Conservation (phyloP, 2,888 invertebrate species). For the Tupiocoris notatus region DNA sequence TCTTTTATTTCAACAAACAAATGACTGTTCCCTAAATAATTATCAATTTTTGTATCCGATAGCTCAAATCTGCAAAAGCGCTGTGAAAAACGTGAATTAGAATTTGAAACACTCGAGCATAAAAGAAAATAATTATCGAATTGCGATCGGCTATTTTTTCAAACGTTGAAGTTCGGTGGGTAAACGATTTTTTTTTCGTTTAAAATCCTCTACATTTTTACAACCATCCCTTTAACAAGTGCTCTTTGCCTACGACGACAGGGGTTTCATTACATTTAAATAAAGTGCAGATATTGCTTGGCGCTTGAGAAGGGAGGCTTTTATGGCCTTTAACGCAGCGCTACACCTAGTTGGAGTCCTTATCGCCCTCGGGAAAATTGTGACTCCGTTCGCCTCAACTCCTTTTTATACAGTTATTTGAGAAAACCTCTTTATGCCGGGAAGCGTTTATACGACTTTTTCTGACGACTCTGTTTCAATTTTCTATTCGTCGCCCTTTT, state of each 20-base stretch:
- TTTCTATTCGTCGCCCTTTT: slow-evolving; percentile 9
- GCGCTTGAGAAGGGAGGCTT: slow-evolving; percentile 15
- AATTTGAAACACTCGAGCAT: too few relatives aligned
- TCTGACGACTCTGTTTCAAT: slow-evolving; percentile 40
- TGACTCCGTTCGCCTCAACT: slow-evolving; percentile 23
- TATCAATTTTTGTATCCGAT: too few relatives aligned
- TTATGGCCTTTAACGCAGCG: slow-evolving; percentile 30
- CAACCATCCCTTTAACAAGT: background rate
- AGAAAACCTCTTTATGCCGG: slow-evolving; percentile 26
- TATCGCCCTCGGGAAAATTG: slow-evolving; percentile 36
- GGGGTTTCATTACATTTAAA: slow-evolving; percentile 41
- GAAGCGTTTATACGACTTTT: slow-evolving; percentile 31
- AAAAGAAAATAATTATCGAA: too few relatives aligned
- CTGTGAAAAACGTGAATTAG: too few relatives aligned
- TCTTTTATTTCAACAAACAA: too few relatives aligned
- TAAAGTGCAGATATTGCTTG: slow-evolving; percentile 38
- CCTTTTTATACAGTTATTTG: slow-evolving; percentile 29
- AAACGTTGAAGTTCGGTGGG: too few relatives aligned
- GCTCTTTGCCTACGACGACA: background rate
- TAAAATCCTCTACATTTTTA: slow-evolving; percentile 22
- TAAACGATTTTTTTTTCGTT: background rate
- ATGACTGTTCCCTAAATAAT: too few relatives aligned
- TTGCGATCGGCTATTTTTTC: too few relatives aligned
- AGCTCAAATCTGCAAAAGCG: too few relatives aligned
- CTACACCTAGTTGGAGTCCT: slow-evolving; percentile 10